Percentiles rank a stretch among this genome's conserved stretches.
phyloP scores from a whole-genome alignment of 2,113 vertebrate genomes.

The Alethe castanea region DNA sequence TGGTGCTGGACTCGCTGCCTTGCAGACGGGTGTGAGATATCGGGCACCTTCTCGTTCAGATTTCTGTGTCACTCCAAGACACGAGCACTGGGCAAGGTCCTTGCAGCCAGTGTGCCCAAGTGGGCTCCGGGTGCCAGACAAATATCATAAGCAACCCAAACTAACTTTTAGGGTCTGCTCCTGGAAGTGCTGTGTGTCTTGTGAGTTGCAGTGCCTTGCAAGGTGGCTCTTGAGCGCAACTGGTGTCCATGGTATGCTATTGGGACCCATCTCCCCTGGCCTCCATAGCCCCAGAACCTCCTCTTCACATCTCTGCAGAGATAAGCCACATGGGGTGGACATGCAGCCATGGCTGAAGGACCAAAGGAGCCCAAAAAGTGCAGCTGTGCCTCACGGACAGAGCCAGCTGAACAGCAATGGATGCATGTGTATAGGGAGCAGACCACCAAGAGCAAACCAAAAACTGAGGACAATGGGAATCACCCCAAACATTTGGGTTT shows the following conservation, averaged over 20 bases:
- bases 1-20: not conserved
- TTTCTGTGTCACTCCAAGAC: not conserved
- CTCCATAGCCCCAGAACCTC: not conserved
- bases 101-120: fast-evolving
- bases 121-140: fast-evolving
- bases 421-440: fast-evolving
- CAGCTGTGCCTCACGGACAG: not conserved
- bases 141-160: not conserved
- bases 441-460: not conserved
- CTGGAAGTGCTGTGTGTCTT: not conserved
- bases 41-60: not conserved
- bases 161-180: not conserved
- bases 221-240: not conserved
- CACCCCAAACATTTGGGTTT: not conserved
- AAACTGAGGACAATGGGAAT: not conserved
- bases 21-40: not conserved
- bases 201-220: not conserved
- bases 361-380: not conserved
- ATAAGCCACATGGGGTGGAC: not conserved
- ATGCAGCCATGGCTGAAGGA: fast-evolving
- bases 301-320: not conserved
- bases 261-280: not conserved
- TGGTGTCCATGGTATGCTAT: fast-evolving
- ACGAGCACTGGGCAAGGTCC: not conserved
- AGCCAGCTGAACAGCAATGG: not conserved